Evolutionary conservation across 2,888 invertebrate genomes (phyloP).

Genomic region (Spialia ferax): DNA sequence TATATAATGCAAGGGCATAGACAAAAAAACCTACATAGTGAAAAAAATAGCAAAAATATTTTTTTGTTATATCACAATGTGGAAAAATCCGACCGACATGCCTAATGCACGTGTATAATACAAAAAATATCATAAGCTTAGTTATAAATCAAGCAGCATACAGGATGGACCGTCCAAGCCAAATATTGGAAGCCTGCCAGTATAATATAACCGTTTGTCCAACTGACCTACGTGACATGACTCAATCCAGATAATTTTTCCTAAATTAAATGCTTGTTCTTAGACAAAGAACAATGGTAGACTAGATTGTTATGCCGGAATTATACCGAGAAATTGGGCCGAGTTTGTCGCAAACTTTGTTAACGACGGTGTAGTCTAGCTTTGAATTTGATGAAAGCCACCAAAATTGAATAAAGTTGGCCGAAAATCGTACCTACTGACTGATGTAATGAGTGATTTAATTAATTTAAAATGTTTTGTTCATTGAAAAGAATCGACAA

Average conservation of each 20-base stretch:
- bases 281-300: neutral
- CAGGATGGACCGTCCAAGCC: neutral
- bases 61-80: too few relatives aligned
- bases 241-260: neutral
- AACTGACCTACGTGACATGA: neutral
- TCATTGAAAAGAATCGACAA: too few relatives aligned
- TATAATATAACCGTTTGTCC: neutral
- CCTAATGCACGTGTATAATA: too few relatives aligned
- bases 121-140: neutral
- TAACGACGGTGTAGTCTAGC: neutral
- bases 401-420: too few relatives aligned
- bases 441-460: too few relatives aligned
- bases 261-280: neutral
- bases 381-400: too few relatives aligned
- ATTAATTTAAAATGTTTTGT: too few relatives aligned
- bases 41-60: too few relatives aligned
- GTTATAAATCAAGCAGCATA: neutral
- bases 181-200: neutral
- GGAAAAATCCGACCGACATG: too few relatives aligned
- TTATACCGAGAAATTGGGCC: neutral
- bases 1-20: too few relatives aligned
- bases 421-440: too few relatives aligned
- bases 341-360: neutral
- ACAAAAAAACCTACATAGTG: too few relatives aligned
- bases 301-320: neutral